Evolutionary conservation across 1,140 invertebrate species (phyloP).

Genomic region (Diprion similis): DNA sequence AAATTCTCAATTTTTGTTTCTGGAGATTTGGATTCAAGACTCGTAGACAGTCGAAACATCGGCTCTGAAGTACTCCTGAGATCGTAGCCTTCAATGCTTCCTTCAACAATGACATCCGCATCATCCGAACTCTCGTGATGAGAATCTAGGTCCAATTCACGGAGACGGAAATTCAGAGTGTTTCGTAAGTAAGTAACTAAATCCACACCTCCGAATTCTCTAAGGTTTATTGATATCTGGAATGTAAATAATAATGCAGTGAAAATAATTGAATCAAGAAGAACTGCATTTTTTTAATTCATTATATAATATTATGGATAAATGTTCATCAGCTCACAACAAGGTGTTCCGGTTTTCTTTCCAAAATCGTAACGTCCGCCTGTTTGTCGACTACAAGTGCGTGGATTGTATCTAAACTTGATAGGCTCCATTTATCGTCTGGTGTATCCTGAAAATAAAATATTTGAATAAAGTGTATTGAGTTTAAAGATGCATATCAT

Average conservation of each 20-base stretch:
- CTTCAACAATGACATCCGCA: conserved; percentile 19
- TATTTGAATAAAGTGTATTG: not conserved
- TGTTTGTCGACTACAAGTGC: conserved; percentile 40
- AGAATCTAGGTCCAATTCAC: not conserved
- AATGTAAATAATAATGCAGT: no score
- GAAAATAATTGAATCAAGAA: not conserved
- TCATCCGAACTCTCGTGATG: not conserved
- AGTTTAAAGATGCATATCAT: no score
- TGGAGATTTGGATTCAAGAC: not conserved
- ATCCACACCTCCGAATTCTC: conserved; percentile 13
- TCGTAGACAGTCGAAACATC: no score
- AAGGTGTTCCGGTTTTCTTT: conserved; percentile 18
- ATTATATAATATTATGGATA: conserved; percentile 10
- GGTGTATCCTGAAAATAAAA: conserved; percentile 11
- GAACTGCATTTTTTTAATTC: not conserved
- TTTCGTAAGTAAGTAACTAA: conserved; percentile 27
- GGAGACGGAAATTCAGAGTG: not conserved
- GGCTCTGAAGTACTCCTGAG: not conserved
- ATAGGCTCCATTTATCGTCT: conserved; percentile 34
- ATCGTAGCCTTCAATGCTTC: not conserved
- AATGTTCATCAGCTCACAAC: conserved; percentile 14
- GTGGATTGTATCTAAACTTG: conserved; percentile 51
- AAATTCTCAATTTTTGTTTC: not conserved
- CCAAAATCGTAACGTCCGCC: conserved; percentile 29
- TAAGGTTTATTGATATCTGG: conserved; percentile 28